Base-by-base conservation (phyloP, 2,113 vertebrate species). In the Notothenia rossii region DNA sequence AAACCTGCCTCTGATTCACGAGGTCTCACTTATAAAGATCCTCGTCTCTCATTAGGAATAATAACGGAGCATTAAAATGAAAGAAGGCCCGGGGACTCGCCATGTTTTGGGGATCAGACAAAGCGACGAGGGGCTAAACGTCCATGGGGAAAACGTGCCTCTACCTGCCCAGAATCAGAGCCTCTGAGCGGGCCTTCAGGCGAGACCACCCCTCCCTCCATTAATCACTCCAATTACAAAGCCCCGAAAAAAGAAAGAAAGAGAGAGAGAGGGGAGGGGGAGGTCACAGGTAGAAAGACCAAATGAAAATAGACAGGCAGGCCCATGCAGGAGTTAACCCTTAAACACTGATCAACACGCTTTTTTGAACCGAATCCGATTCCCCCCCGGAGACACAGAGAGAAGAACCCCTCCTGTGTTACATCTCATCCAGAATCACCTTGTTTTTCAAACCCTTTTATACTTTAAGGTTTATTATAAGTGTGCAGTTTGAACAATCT, bases 211-310 rank as follows among this genome's bases (percentile, higher is more conserved):
- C 85, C 88, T 87, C 87, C 91, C 87, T 83, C 86, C 89, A 94
- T 93, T 93, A 93, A 94, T 94, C 91, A 94, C 93, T 92, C 85
- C 89, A 91, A 93, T 94, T 92, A 94, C 90, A 94, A 92, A 93
- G 91, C 86, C 60, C 50, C 33, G 82, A 86, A 85, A 90, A 65
- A 92, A 49, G 87, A 81, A 90, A 67, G 75, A 46, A 46, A 45
- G 68, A 69, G 8, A 36, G 59, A 67, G 22, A 69, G 36, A 55
- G 9, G 15, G n/a, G 48, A 72, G 63, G 18, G 22, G 51, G 20
- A 54, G 79, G 36, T 14, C 20, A 72, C 14, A 29, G 68, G 79
- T 58, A 72, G 71, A 77, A 43, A 68, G 40, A 82, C 46, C 78
- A 20, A 85, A 72, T 53, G 55, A 72, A 80, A 77, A 84, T 49